Base-by-base conservation (phyloP, 2,888 invertebrate species). In the Nemoura dubitans region DNA sequence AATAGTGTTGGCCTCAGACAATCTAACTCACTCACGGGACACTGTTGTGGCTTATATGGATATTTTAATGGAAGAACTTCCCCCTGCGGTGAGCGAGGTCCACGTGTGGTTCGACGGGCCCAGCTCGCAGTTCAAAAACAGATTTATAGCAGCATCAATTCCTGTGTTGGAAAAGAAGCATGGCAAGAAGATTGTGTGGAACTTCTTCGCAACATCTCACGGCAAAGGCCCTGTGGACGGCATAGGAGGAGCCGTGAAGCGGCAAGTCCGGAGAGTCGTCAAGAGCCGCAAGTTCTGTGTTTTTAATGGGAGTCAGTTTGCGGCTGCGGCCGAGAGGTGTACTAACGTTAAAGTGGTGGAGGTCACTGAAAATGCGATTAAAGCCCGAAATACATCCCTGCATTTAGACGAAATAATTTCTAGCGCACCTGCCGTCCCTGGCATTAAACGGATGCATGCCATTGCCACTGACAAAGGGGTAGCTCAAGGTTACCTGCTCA, bases 71-170 rank as follows among this genome's bases (percentile, higher is more conserved):
- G 78, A 86, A 36, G 81, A 78, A 25, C 26, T 86, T n/a, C 86
- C 86, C 29, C 14, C 25, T 26, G 28, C 16, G 25, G 86, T 86
- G 21, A 86, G 14, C 21, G 81, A 86, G 43, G 86, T 86, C 16
- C 78, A 77, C 21, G 42, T 86, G 26, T 30, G 81, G 80, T 86
- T 81, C n/a, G 86, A 86, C 81, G 81, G 81, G 30, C 81, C 86
- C 27, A 86, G 86, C 27, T 80, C 80, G n/a, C 81, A 81, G n/a
- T 86, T 86, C 30, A 86, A 86, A 26, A 86, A 86, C 42, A 78
- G 27, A 27, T 86, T 30, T 42, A 30, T 86, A 7, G 86, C 86
- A 30, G 80, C 76, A n/a, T 10, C 81, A 6, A 36, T 86, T n/a
- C n/a, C 21, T 14, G 30, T 30, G 25, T 36, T 86, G 25, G 77